Evolutionary conservation across 2,888 invertebrate genomes (phyloP).

Genomic region (Folsomia manolachei): DNA sequence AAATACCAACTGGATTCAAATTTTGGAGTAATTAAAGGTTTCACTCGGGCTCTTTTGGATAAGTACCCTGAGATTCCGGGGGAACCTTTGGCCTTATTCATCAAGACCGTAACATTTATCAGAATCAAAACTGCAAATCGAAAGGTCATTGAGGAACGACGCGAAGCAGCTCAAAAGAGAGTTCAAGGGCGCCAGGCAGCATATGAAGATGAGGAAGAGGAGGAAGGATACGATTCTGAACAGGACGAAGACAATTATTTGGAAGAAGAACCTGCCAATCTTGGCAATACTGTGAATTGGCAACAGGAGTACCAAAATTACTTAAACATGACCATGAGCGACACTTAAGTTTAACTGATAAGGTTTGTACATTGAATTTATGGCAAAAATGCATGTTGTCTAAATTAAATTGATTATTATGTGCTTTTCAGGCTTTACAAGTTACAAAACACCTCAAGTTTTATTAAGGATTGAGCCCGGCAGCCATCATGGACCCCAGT

Average conservation of each 20-base stretch:
- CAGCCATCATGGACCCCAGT: too few species aligned
- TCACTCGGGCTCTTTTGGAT: background rate
- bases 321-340: too few species aligned
- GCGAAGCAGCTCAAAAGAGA: background rate
- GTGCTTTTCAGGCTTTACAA: too few species aligned
- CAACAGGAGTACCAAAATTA: too few species aligned
- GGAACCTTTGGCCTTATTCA: background rate
- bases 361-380: too few species aligned
- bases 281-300: too few species aligned
- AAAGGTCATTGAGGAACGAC: background rate
- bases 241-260: background rate
- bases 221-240: background rate
- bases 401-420: too few species aligned
- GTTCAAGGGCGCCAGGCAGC: too few species aligned
- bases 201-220: background rate
- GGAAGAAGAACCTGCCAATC: too few species aligned
- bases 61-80: background rate
- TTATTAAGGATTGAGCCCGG: too few species aligned
- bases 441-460: too few species aligned
- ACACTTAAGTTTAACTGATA: background rate
- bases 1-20: background rate
- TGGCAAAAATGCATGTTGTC: too few species aligned
- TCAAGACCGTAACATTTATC: background rate
- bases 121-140: background rate
- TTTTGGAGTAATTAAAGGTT: background rate